Evolutionary conservation across 2,888 invertebrate species (phyloP).

Genomic region (Rotaria sp.): DNA sequence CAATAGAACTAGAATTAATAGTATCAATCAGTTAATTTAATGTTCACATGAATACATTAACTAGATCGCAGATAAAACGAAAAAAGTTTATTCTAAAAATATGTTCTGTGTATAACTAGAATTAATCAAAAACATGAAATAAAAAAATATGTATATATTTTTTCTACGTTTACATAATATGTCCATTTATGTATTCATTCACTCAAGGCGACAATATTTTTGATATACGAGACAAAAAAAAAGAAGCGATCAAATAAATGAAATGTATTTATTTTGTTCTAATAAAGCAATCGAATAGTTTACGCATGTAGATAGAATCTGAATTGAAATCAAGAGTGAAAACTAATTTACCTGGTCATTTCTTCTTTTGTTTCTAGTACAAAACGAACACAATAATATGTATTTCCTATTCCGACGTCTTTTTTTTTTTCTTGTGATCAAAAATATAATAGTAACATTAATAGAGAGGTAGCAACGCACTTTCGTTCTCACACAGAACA

Average conservation of each 20-base stretch:
- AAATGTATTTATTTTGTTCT: neutral
- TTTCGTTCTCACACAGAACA: conserved; percentile 2
- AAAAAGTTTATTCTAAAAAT: neutral
- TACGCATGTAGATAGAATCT: neutral
- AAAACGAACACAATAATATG: neutral
- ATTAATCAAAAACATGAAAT: neutral
- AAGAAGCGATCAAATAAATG: neutral
- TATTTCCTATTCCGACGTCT: neutral
- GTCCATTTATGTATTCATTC: neutral
- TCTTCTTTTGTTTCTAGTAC: neutral
- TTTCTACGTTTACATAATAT: neutral
- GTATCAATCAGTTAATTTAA: neutral
- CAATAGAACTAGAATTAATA: neutral
- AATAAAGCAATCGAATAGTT: neutral
- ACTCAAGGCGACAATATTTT: neutral
- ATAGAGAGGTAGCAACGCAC: conserved; percentile 19
- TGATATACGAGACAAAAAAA: neutral
- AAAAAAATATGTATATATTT: neutral
- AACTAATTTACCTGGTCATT: neutral
- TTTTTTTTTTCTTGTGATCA: neutral
- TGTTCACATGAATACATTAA: neutral
- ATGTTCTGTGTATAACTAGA: neutral
- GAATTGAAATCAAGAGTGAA: neutral
- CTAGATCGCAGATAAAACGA: neutral
- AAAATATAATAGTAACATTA: conserved; percentile 15